These are phyloP conservation scores for Armadillidium nasatum DNA, from an alignment of 1,140 invertebrate species.

Conservation along the genomic window DNA sequence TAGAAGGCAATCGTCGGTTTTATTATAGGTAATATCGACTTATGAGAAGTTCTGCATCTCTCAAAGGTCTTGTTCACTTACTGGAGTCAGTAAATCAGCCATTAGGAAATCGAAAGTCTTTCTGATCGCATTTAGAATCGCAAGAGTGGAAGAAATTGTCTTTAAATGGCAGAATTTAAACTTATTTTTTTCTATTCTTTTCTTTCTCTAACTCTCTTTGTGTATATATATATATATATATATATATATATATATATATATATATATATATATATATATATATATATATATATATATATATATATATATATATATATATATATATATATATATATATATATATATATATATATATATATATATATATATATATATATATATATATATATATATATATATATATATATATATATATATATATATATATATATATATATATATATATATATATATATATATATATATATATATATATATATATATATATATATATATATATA, in stretches of 20 bases:
- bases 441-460: too few relatives aligned
- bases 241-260: slow-evolving; percentile 15
- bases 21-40: slow-evolving; percentile 13
- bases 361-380: neutral
- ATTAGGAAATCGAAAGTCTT: neutral
- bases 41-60: neutral
- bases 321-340: neutral
- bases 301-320: slow-evolving; percentile 4
- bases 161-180: too few relatives aligned
- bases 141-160: too few relatives aligned
- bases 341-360: neutral
- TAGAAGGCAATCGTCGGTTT: neutral
- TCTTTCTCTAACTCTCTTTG: neutral
- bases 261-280: neutral
- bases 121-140: too few relatives aligned
- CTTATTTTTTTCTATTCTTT: too few relatives aligned
- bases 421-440: too few relatives aligned
- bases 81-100: neutral
- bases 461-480: too few relatives aligned
- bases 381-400: slow-evolving; percentile 6
- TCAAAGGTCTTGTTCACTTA: neutral
- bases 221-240: neutral
- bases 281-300: neutral
- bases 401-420: neutral
- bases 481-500: too few relatives aligned